A percentile compares a stretch with the other conserved stretches of the same genome.
These are phyloP conservation scores for Sebastolobus alascanus DNA, from an alignment of 2,797 vertebrate species.

Conservation along the genomic window DNA sequence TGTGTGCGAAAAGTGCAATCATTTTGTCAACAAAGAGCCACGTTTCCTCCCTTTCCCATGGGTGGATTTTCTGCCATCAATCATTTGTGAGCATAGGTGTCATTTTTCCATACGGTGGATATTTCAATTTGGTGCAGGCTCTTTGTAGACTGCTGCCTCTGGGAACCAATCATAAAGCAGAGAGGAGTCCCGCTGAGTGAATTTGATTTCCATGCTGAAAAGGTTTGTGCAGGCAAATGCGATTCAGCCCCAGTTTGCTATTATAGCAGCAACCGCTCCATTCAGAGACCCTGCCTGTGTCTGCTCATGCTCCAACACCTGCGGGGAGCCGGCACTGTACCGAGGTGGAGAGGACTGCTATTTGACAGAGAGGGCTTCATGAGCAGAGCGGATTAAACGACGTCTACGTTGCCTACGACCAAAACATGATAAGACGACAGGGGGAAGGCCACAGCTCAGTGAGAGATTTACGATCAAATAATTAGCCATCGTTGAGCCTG, in stretches of 20 bases:
- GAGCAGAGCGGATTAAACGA: conserved; percentile 16
- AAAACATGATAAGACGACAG: conserved; percentile 10
- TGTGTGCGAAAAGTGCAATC: conserved; percentile 21
- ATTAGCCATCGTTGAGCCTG: conserved; percentile 23
- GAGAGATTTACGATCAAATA: conserved; percentile 35
- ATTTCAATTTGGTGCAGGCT: conserved; percentile 54
- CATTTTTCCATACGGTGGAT: conserved; percentile 29
- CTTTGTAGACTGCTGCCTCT: conserved; percentile 47
- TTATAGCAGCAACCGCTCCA: conserved; percentile 28
- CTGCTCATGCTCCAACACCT: conserved; percentile 30
- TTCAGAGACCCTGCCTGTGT: conserved; percentile 24
- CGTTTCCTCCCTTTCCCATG: conserved; percentile 3
- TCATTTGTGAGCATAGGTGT: conserved; percentile 45
- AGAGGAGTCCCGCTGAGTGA: conserved; percentile 48
- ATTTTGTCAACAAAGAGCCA: conserved; percentile 21
- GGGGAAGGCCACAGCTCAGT: conserved; percentile 2
- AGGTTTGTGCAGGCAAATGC: conserved; percentile 47
- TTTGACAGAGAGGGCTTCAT: conserved; percentile 1
- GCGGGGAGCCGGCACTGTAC: background rate
- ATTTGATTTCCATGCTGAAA: conserved; percentile 57
- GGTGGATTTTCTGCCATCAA: conserved; percentile 42
- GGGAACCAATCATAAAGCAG: conserved; percentile 57
- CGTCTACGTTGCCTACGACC: background rate
- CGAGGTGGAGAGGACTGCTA: conserved; percentile 9
- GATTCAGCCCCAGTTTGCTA: conserved; percentile 39